These are phyloP conservation scores for Rhipidura dahli DNA, from an alignment of 2,113 vertebrate species.

Conservation along the genomic window DNA sequence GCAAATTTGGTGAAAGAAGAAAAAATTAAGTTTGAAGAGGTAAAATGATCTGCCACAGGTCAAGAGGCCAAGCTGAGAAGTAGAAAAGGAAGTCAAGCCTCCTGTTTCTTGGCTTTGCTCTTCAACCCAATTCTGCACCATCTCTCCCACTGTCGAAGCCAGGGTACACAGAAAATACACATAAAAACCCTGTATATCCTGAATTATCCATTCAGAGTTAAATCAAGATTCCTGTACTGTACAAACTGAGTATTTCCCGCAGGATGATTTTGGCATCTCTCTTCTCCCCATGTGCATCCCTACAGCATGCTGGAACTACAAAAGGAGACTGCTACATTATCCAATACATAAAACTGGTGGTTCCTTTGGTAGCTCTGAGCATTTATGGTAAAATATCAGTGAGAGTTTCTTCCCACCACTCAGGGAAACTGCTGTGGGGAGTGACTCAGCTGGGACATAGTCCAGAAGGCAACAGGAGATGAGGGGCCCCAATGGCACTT, in stretches of 20 bases:
- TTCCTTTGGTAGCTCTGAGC: background rate
- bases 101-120: background rate
- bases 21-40: background rate
- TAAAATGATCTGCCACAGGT: background rate
- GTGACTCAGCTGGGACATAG: slow-evolving; percentile 32
- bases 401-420: background rate
- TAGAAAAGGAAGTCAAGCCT: background rate
- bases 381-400: background rate
- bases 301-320: background rate
- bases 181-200: background rate
- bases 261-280: background rate
- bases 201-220: background rate
- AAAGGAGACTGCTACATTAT: background rate
- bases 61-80: background rate
- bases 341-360: background rate
- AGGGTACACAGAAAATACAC: background rate
- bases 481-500: slow-evolving; percentile 24
- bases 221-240: background rate
- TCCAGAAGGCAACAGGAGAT: slow-evolving; percentile 45
- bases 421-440: slow-evolving; percentile 18
- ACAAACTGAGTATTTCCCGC: background rate
- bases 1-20: background rate
- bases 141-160: background rate
- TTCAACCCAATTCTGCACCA: background rate
- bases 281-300: background rate